These are phyloP conservation scores for Semnornis frantzii DNA, from an alignment of 2,113 vertebrate species.

Conservation along the genomic window DNA sequence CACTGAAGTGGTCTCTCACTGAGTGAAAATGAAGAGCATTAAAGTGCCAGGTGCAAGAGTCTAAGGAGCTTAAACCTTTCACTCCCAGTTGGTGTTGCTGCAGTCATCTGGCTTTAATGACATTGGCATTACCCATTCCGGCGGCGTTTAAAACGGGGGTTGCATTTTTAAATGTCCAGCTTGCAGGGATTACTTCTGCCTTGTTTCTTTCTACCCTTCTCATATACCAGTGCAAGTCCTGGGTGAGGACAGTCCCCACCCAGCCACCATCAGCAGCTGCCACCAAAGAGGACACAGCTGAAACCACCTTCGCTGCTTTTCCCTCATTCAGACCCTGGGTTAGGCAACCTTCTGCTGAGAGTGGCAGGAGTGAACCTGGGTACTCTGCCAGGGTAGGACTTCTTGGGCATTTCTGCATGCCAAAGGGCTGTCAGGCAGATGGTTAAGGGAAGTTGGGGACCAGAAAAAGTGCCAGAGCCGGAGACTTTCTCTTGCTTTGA, in stretches of 20 bases:
- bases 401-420: fast-evolving
- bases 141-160: fast-evolving
- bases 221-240: background rate
- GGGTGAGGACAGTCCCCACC: background rate
- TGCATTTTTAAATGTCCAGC: background rate
- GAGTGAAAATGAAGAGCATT: background rate
- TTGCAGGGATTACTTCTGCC: fast-evolving
- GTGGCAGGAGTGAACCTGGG: fast-evolving
- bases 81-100: background rate
- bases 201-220: background rate
- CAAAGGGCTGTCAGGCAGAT: fast-evolving
- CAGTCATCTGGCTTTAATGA: background rate
- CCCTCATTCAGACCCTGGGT: background rate
- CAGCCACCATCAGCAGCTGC: background rate
- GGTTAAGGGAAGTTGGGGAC: background rate
- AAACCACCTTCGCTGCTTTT: background rate
- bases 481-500: background rate
- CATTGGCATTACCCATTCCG: background rate
- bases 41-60: background rate
- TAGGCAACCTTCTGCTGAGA: background rate
- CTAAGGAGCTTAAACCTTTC: background rate
- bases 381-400: background rate
- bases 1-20: background rate
- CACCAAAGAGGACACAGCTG: background rate
- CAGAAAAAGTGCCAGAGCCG: background rate